Conservation (phyloP, 2,113 vertebrate genomes). For the Artemisiospiza belli region DNA sequence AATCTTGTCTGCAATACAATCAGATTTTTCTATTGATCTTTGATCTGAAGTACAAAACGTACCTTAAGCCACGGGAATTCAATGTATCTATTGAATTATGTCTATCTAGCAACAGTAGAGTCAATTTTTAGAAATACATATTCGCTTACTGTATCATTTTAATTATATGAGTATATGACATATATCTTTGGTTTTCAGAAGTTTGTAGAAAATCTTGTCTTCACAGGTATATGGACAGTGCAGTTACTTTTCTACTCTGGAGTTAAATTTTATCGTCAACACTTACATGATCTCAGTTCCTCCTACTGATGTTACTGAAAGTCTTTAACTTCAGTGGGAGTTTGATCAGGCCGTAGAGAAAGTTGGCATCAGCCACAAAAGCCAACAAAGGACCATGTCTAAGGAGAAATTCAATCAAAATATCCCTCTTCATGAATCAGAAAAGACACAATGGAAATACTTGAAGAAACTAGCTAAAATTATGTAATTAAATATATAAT, state of each 20-base stretch:
- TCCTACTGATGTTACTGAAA: background rate
- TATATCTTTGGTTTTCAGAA: background rate
- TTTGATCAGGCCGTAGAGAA: conserved; percentile 6
- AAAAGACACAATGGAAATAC: background rate
- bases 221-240: background rate
- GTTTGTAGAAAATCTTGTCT: background rate
- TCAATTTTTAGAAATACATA: conserved; percentile 7
- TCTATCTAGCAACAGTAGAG: background rate
- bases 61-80: background rate
- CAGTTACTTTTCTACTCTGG: background rate
- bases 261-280: background rate
- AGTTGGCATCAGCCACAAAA: background rate
- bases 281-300: background rate
- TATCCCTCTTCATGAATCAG: background rate
- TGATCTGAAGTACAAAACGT: conserved; percentile 29
- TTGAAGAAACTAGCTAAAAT: conserved; percentile 15
- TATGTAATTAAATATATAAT: background rate
- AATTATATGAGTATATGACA: conserved; percentile 1
- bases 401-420: background rate
- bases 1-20: conserved; percentile 38
- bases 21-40: conserved; percentile 22
- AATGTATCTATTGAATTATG: conserved; percentile 7
- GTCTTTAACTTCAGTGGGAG: background rate
- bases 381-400: background rate
- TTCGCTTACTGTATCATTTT: background rate